Evolutionary conservation across 1,140 invertebrate genomes (phyloP).

Genomic region (Penaeus vannamei): DNA sequence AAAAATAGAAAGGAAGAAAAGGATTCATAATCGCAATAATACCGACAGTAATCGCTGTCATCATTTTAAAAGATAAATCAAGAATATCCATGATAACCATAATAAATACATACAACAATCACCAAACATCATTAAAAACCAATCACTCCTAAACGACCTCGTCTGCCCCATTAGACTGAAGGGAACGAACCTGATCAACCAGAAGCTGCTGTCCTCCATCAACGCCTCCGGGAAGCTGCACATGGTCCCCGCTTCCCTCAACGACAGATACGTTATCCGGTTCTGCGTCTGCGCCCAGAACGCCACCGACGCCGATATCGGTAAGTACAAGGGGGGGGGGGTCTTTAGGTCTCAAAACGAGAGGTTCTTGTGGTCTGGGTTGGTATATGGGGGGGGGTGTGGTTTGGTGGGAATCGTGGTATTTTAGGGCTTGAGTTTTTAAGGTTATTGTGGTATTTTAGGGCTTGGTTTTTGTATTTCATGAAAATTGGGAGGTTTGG

Average conservation of each 20-base stretch:
- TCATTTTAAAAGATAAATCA: neutral
- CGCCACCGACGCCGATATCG: conserved; percentile 89
- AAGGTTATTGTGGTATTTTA: no score
- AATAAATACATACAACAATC: neutral
- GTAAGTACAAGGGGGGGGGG: conserved; percentile 73
- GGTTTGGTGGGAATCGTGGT: no score
- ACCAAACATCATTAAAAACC: neutral
- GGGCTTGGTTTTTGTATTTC: no score
- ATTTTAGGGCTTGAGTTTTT: no score
- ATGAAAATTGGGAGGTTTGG: no score
- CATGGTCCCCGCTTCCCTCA: conserved; percentile 94
- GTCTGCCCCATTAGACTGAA: conserved; percentile 84
- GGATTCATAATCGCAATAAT: neutral
- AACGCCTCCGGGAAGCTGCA: conserved; percentile 97
- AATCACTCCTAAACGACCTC: no score
- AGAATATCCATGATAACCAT: no score
- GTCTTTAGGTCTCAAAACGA: no score
- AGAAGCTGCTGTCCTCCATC: conserved; percentile 92
- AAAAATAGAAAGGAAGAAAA: neutral
- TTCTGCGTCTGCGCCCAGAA: conserved; percentile 96
- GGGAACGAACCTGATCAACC: conserved; percentile 91
- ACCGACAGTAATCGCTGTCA: no score
- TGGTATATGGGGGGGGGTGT: neutral
- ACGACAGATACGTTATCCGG: conserved; percentile 78
- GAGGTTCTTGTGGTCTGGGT: neutral